Base-by-base conservation (phyloP, 2,797 vertebrate species). In the Mormyrops attenuatus region DNA sequence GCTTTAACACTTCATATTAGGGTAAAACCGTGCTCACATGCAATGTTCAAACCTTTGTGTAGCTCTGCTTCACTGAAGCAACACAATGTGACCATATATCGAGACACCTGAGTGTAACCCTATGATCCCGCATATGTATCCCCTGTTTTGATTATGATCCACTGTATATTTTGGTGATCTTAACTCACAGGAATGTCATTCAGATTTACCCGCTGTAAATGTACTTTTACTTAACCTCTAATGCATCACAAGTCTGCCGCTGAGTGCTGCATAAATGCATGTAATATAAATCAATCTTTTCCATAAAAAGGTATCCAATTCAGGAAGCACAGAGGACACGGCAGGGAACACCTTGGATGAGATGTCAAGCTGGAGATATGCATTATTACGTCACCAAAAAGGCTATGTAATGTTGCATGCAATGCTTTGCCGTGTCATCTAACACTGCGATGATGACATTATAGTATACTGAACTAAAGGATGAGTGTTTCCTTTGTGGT, bases 1-100 rank as follows among this genome's bases (percentile, higher is more conserved):
- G 84, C 85, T 88, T 88, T 50, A 60, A 63, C 30, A 50, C 91
- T 88, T 92, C 55, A 93, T 91, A 90, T 89, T 34, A 57, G 90
- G 85, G 87, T 26, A 77, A 50, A 89, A 87, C 86, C 15, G 30
- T 90, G 30, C 90, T 90, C 89, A 88, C 60, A 88, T 92, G 38
- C 49, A 30, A 6, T 66, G 30, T 7, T 73, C 88, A 87, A 88
- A 89, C 49, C 69, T 47, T 44, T 85, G 87, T 90, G 60, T 85
- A 73, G 20, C 60, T 53, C 88, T 41, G 88, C 44, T 90, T 88
- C 88, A 89, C 11, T 85, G 34, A 50, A 88, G 80, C 80, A 47
- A 53, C 85, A 90, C 89, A 84, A 82, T 47, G 85, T 50, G 30
- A 47, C 53, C 49, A 57, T 38, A 26, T 55, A n/a, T 69, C 30